Conservation (phyloP, 2,113 vertebrate species). For the Pelvicachromis taeniatus region DNA sequence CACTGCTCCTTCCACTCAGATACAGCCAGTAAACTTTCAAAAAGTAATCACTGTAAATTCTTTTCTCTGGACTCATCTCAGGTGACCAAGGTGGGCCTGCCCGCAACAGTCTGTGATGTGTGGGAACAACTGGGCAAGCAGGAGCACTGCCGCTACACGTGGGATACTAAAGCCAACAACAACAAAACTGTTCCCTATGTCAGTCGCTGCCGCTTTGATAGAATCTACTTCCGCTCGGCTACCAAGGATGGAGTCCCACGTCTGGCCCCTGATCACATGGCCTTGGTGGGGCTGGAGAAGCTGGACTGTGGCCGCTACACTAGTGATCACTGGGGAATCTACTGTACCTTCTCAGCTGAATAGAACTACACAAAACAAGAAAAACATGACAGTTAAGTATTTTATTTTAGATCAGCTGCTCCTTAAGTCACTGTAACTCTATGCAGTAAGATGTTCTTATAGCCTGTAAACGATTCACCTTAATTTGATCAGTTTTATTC, state of each 20-base stretch:
- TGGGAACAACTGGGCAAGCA: slow-evolving; percentile 89
- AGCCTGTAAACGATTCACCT: not conserved
- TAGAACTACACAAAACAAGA: not conserved
- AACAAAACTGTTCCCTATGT: slow-evolving; percentile 65
- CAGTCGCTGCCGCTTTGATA: slow-evolving; percentile 85
- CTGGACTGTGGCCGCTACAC: slow-evolving; percentile 88
- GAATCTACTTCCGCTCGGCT: slow-evolving; percentile 80
- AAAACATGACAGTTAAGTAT: not conserved
- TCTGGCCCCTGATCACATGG: slow-evolving; percentile 80
- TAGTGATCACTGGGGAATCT: slow-evolving; percentile 96
- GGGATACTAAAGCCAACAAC: slow-evolving; percentile 87
- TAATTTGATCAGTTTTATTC: not conserved
- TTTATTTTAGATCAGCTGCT: not conserved
- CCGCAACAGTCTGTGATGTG: slow-evolving; percentile 76
- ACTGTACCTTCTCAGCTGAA: slow-evolving; percentile 75
- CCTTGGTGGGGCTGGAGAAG: slow-evolving; percentile 87
- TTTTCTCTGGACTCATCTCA: slow-evolving; percentile 41
- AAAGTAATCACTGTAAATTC: not conserved
- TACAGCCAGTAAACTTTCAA: not conserved
- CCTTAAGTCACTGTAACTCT: rapidly evolving
- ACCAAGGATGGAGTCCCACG: slow-evolving; percentile 32
- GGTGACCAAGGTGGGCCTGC: slow-evolving; percentile 84
- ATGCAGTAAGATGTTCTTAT: not conserved
- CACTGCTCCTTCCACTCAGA: not conserved
- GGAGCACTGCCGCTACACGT: slow-evolving; percentile 89